These are phyloP conservation scores for Dugesia japonica DNA, from an alignment of 2,888 invertebrate species.

Conservation along the genomic window DNA sequence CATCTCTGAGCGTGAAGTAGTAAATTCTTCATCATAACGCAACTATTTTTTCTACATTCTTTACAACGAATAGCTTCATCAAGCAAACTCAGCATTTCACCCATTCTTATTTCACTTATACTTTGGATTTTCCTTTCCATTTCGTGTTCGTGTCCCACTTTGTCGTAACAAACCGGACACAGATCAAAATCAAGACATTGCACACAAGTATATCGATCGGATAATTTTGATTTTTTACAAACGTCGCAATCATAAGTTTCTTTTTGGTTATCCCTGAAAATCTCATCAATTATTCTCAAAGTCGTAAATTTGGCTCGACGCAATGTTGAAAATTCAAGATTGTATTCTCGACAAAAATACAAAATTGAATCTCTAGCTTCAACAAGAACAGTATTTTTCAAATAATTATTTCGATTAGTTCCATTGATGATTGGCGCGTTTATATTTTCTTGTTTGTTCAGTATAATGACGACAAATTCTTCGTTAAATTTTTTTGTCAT, in stretches of 20 bases:
- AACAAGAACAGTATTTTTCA: not conserved
- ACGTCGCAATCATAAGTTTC: not conserved
- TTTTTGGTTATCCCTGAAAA: not conserved
- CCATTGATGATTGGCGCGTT: not conserved
- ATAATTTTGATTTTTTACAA: not conserved
- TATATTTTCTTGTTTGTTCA: not conserved
- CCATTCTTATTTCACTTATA: not conserved
- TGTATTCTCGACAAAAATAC: not conserved
- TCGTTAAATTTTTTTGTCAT: not conserved
- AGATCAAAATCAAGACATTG: slow-evolving; percentile 7
- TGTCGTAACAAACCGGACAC: not conserved
- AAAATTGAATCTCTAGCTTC: not conserved
- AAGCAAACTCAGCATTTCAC: not conserved
- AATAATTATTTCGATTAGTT: not conserved
- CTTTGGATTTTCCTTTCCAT: not conserved
- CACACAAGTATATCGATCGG: not conserved
- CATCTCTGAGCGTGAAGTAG: not conserved
- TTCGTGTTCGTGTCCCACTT: not conserved
- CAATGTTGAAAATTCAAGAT: not conserved
- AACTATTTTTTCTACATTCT: not conserved
- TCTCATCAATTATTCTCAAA: not conserved
- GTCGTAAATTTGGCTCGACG: slow-evolving; percentile 14
- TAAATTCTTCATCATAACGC: not conserved
- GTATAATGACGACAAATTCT: not conserved
- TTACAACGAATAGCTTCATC: not conserved